phyloP scores from a whole-genome alignment of 2,888 invertebrate genomes.

The Erynnis tages region DNA sequence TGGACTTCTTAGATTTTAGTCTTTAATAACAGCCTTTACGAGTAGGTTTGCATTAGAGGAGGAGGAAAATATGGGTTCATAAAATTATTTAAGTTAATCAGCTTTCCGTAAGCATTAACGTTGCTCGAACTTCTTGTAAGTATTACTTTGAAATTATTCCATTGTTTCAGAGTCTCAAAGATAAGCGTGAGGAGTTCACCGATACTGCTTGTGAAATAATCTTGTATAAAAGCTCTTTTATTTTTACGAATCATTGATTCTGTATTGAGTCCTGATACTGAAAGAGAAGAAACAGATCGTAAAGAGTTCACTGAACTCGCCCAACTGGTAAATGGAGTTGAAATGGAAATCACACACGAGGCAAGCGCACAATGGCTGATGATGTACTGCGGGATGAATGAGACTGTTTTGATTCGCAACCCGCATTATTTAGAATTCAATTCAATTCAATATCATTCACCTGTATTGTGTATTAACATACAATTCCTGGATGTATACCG shows the following conservation, averaged over 20 bases:
- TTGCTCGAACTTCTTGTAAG: too few species aligned
- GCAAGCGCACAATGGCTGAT: conserved; percentile 12
- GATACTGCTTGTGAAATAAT: too few species aligned
- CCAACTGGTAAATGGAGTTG: conserved; percentile 13
- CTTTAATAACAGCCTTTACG: neutral
- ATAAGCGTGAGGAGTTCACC: too few species aligned
- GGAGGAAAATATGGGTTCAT: too few species aligned
- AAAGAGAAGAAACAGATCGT: conserved; percentile 12
- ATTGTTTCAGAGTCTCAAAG: too few species aligned
- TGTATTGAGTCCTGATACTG: neutral
- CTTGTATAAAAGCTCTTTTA: too few species aligned
- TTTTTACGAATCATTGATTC: neutral
- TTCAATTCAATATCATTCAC: conserved; percentile 22
- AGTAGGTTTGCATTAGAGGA: too few species aligned
- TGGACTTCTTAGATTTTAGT: conserved; percentile 12
- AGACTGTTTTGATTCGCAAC: conserved; percentile 14
- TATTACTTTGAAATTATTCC: too few species aligned
- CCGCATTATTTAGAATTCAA: conserved; percentile 8
- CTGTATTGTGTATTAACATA: conserved; percentile 16
- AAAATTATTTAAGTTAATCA: too few species aligned
- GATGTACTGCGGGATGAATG: conserved; percentile 12
- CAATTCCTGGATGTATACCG: conserved; percentile 7
- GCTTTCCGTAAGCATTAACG: too few species aligned
- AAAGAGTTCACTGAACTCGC: conserved; percentile 16
- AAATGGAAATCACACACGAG: conserved; percentile 20